Evolutionary conservation across 2,888 invertebrate species (phyloP).

Genomic region (Chromoteleia sp.): DNA sequence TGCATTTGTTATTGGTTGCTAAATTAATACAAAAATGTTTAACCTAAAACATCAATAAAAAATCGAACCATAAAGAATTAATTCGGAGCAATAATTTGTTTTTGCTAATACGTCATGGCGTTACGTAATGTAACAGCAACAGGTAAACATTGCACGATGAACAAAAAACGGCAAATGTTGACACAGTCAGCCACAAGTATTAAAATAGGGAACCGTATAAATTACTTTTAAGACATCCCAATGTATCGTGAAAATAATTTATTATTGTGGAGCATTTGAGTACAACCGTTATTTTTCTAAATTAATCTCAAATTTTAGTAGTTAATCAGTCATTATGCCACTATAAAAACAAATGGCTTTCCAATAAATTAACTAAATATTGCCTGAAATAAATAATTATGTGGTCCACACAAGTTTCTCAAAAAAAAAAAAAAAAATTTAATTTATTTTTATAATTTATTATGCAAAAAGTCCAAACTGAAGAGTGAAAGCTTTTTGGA

Average conservation of each 20-base stretch:
- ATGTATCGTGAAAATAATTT: constrained; percentile 18
- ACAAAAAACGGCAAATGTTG: constrained; percentile 26
- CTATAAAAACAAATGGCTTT: constrained; percentile 4
- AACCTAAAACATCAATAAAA: no score
- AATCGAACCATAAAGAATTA: background rate
- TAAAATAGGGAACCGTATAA: constrained; percentile 15
- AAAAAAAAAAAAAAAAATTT: no score
- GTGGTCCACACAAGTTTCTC: no score
- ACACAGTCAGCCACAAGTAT: constrained; percentile 13
- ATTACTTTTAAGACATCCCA: constrained; percentile 14
- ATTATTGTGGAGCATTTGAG: constrained; percentile 27
- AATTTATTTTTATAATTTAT: no score
- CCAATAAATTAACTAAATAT: constrained; percentile 6
- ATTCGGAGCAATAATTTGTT: constrained; percentile 20
- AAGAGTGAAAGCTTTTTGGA: no score
- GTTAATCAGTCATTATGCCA: background rate
- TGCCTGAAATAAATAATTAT: no score
- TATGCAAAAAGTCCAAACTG: no score
- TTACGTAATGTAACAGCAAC: constrained; percentile 16
- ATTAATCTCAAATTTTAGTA: background rate
- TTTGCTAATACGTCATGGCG: background rate
- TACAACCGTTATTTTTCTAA: constrained; percentile 17
- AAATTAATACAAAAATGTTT: constrained; percentile 7
- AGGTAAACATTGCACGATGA: constrained; percentile 6
- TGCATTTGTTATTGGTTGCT: no score